Conservation (phyloP, 2,113 vertebrate species). For the Indicator maculatus region DNA sequence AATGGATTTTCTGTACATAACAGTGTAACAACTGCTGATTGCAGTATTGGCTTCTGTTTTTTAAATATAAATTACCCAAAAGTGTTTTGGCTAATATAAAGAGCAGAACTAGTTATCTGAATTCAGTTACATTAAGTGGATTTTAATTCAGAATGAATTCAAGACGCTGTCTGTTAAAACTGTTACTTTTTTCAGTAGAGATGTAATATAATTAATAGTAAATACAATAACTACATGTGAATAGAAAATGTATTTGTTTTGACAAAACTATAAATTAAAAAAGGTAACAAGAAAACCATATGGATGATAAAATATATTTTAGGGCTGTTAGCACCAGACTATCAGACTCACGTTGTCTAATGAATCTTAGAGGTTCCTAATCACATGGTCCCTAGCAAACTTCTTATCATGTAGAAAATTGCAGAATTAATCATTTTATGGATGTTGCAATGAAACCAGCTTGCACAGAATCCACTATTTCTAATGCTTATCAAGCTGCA, state of each 20-base stretch:
- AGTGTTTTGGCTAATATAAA: neutral
- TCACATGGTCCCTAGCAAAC: neutral
- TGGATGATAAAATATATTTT: neutral
- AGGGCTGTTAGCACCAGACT: neutral
- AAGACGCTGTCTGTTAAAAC: neutral
- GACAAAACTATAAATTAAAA: neutral
- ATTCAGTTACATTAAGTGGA: neutral
- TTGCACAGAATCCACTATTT: neutral
- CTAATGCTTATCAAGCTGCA: neutral
- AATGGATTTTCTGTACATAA: neutral
- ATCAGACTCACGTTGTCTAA: neutral
- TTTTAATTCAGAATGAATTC: neutral
- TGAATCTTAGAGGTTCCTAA: neutral
- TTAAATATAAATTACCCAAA: neutral
- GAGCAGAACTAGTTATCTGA: neutral
- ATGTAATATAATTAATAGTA: neutral
- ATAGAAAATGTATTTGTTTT: neutral
- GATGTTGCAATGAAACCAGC: neutral
- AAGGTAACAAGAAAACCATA: neutral
- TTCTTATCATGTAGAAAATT: neutral
- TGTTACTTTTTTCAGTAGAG: neutral
- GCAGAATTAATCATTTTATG: neutral
- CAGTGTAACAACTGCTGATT: fast-evolving
- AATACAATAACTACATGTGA: neutral
- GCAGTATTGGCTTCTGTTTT: neutral